A percentile compares a stretch with the other conserved stretches of the same genome.
phyloP scores from a whole-genome alignment of 2,113 vertebrate species.

The Cepphus grylle region DNA sequence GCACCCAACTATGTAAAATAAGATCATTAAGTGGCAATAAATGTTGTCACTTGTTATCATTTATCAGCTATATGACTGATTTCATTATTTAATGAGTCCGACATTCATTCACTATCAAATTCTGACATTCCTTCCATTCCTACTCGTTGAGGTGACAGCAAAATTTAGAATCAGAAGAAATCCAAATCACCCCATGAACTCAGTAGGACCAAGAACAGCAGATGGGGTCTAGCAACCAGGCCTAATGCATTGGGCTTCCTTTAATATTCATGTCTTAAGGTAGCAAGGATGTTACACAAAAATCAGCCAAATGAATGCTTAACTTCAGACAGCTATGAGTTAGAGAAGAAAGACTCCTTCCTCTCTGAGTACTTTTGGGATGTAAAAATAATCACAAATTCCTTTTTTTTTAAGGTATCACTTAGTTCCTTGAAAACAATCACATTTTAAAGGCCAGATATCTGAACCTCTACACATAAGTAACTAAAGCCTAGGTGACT shows the following conservation, averaged over 20 bases:
- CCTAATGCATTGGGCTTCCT: not conserved
- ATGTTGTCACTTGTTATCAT: not conserved
- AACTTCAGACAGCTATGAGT: not conserved
- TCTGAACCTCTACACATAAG: not conserved
- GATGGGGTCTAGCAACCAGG: not conserved
- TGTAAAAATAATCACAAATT: not conserved
- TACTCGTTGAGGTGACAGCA: not conserved
- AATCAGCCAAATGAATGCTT: not conserved
- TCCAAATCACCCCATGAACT: not conserved
- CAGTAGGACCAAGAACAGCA: not conserved
- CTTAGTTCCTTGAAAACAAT: not conserved
- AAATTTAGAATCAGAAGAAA: not conserved
- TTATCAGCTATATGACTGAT: not conserved
- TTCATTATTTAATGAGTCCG: not conserved
- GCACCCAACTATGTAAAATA: not conserved
- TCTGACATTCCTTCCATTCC: not conserved
- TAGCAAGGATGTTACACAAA: not conserved
- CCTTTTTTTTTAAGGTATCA: not conserved
- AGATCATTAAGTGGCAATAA: not conserved
- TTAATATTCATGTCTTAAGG: not conserved
- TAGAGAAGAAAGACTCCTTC: not conserved
- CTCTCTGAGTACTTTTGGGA: not conserved
- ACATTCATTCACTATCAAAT: not conserved
- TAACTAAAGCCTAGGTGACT: not conserved
- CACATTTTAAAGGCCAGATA: not conserved